These are phyloP conservation scores for Aelia acuminata DNA, from an alignment of 2,888 invertebrate genomes.

Conservation along the genomic window DNA sequence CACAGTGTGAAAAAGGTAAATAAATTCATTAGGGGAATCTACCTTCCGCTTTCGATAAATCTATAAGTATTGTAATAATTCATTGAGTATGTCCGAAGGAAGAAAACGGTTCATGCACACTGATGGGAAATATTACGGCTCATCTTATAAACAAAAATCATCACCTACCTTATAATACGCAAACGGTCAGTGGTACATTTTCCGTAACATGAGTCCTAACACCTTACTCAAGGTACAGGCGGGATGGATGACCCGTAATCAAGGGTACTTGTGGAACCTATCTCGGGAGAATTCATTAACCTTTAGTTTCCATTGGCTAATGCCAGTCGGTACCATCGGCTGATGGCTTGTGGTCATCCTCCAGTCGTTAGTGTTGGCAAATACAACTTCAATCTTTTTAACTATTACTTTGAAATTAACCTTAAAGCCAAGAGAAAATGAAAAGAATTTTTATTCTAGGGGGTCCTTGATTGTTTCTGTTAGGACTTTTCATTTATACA, in stretches of 20 bases:
- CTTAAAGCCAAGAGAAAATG: no score
- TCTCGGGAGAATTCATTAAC: conserved; percentile 23
- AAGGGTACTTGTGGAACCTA: neutral
- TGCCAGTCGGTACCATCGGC: neutral
- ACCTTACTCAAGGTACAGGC: neutral
- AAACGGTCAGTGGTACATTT: no score
- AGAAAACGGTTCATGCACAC: neutral
- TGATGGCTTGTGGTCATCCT: conserved; percentile 24
- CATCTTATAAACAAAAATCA: no score
- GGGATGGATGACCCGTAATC: conserved; percentile 13
- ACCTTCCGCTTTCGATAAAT: no score
- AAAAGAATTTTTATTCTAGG: no score
- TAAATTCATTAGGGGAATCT: no score
- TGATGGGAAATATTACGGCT: neutral
- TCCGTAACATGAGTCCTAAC: neutral
- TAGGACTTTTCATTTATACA: no score
- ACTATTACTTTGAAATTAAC: neutral
- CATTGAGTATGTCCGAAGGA: neutral
- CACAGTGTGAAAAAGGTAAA: no score
- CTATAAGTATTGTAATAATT: neutral
- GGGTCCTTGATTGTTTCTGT: no score
- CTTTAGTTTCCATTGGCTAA: conserved; percentile 24
- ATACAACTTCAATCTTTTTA: neutral
- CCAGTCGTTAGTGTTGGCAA: neutral
- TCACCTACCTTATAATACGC: no score